phyloP scores from a whole-genome alignment of 1,140 invertebrate genomes.

The Rhagoletis pomonella region DNA sequence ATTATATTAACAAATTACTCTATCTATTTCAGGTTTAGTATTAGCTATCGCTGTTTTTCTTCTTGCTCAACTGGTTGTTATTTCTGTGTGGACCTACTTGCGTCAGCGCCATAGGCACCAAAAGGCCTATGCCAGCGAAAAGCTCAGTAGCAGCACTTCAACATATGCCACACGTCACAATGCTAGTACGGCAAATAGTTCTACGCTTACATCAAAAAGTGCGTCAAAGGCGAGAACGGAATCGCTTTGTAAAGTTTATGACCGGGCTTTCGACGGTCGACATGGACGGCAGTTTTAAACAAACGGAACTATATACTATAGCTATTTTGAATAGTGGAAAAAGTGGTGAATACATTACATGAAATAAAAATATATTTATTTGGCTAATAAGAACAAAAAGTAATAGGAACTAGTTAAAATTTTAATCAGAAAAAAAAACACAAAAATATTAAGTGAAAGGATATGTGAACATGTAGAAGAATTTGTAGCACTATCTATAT shows the following conservation, averaged over 20 bases:
- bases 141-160: background rate
- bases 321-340: background rate
- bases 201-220: background rate
- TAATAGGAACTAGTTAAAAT: background rate
- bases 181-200: background rate
- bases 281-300: background rate
- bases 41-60: background rate
- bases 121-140: slow-evolving; percentile 1
- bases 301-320: background rate
- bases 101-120: background rate
- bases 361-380: background rate
- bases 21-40: background rate
- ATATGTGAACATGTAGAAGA: no score
- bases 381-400: background rate
- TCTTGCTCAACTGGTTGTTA: background rate
- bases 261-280: background rate
- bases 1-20: no score
- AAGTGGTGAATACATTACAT: background rate
- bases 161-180: background rate
- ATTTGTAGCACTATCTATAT: background rate
- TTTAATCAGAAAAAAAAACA: background rate
- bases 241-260: slow-evolving; percentile 9
- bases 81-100: background rate
- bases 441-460: no score
- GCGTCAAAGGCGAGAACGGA: background rate